Evolutionary conservation across 2,888 invertebrate genomes (phyloP).

Genomic region (Mimumesa dahlbomi): DNA sequence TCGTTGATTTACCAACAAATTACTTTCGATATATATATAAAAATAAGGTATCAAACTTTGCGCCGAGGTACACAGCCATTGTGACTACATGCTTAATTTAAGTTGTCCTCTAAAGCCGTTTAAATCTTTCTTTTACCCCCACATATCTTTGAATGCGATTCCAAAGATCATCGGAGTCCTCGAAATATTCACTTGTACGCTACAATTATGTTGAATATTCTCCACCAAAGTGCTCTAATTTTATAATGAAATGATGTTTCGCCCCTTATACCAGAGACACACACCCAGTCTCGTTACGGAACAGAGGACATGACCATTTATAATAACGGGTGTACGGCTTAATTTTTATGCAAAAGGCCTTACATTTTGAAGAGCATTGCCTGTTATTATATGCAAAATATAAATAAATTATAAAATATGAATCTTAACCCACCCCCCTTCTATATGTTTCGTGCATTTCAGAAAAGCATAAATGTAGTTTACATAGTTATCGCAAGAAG

Average conservation of each 20-base stretch:
- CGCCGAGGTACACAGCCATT: slow-evolving; percentile 79
- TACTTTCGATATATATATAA: slow-evolving; percentile 76
- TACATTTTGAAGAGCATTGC: slow-evolving; percentile 67
- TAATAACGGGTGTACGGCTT: slow-evolving; percentile 66
- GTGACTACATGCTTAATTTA: slow-evolving; percentile 75
- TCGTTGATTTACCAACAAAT: slow-evolving; percentile 77
- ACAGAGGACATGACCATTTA: slow-evolving; percentile 52
- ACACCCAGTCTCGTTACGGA: slow-evolving; percentile 40
- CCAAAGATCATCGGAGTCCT: slow-evolving; percentile 48
- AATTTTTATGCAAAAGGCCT: slow-evolving; percentile 78
- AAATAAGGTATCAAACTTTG: slow-evolving; percentile 79
- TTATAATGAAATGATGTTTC: slow-evolving; percentile 45
- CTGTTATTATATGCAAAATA: slow-evolving; percentile 74
- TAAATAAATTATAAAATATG: slow-evolving; percentile 80
- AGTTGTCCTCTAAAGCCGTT: slow-evolving; percentile 57
- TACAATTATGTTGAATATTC: slow-evolving; percentile 56
- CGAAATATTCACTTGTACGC: slow-evolving; percentile 56
- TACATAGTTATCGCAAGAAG: slow-evolving; percentile 77
- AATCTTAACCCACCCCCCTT: slow-evolving; percentile 83
- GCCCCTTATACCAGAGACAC: slow-evolving; percentile 39
- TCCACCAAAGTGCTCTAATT: slow-evolving; percentile 53
- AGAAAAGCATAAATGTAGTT: slow-evolving; percentile 88
- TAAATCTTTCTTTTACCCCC: slow-evolving; percentile 37
- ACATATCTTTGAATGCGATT: slow-evolving; percentile 46
- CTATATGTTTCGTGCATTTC: slow-evolving; percentile 95